Evolutionary conservation across 2,797 vertebrate genomes (phyloP).

Genomic region (Pangasius sanitwongsei): DNA sequence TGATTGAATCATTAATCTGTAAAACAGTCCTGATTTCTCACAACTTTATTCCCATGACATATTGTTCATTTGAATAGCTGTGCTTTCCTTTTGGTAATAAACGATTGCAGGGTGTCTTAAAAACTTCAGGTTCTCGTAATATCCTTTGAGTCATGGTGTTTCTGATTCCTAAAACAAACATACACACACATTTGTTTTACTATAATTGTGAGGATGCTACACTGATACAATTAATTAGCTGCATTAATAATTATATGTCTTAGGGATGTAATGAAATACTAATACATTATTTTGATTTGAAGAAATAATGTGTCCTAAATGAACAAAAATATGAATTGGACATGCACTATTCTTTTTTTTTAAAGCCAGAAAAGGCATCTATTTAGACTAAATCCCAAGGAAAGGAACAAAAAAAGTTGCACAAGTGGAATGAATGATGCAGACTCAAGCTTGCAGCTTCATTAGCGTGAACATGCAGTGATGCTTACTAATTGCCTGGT

Average conservation of each 20-base stretch:
- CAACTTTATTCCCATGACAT: background rate
- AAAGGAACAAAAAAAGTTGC: background rate
- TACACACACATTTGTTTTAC: background rate
- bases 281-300: no score
- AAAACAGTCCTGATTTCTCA: constrained; percentile 50
- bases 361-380: background rate
- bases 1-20: constrained; percentile 70
- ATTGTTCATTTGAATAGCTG: background rate
- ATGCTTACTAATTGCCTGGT: no score
- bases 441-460: no score
- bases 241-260: background rate
- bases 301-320: no score
- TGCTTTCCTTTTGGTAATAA: background rate
- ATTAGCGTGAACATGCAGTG: no score
- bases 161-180: no score
- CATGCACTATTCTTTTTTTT: no score
- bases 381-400: background rate
- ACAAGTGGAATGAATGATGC: background rate
- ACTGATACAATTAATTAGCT: no score
- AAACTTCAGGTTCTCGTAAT: background rate
- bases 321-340: no score
- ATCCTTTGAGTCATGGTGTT: background rate
- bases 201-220: background rate
- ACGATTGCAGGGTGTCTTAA: background rate
- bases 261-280: background rate